phyloP scores from a whole-genome alignment of 1,140 invertebrate species.

The Daktulosphaira vitifoliae region DNA sequence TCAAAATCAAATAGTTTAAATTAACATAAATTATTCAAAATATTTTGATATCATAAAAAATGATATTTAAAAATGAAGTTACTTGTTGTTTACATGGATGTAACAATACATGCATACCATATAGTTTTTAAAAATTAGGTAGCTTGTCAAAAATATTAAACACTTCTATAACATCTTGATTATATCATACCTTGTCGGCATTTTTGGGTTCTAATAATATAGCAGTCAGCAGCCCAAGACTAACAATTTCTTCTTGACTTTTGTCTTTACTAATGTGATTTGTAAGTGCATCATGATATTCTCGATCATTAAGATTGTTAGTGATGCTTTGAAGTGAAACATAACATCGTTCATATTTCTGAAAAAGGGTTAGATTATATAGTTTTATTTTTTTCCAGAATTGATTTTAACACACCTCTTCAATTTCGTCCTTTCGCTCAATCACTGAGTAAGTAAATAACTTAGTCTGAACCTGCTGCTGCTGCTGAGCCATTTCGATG shows the following conservation, averaged over 20 bases:
- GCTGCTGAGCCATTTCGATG: constrained; percentile 47
- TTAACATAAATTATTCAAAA: too few species aligned
- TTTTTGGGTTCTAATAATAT: constrained; percentile 81
- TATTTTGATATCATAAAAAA: too few species aligned
- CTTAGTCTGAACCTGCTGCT: constrained; percentile 7
- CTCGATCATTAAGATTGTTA: constrained; percentile 79
- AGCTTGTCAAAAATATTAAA: not conserved
- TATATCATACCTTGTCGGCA: constrained; percentile 61
- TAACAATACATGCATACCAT: too few species aligned
- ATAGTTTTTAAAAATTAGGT: too few species aligned
- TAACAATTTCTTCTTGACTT: constrained; percentile 81
- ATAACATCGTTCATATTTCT: constrained; percentile 85
- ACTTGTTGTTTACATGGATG: too few species aligned
- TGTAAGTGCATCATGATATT: constrained; percentile 82
- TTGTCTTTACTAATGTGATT: constrained; percentile 79
- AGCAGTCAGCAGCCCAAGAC: constrained; percentile 74
- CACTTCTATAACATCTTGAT: not conserved
- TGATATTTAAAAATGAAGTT: too few species aligned
- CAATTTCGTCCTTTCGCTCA: constrained; percentile 26
- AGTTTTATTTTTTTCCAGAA: constrained; percentile 47
- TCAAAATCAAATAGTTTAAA: too few species aligned
- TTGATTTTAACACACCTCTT: not conserved
- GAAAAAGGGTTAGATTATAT: constrained; percentile 46
- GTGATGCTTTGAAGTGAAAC: constrained; percentile 63
- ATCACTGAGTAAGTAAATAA: constrained; percentile 17